These are phyloP conservation scores for Habrosyne pyritoides DNA, from an alignment of 2,888 invertebrate genomes.

Conservation along the genomic window DNA sequence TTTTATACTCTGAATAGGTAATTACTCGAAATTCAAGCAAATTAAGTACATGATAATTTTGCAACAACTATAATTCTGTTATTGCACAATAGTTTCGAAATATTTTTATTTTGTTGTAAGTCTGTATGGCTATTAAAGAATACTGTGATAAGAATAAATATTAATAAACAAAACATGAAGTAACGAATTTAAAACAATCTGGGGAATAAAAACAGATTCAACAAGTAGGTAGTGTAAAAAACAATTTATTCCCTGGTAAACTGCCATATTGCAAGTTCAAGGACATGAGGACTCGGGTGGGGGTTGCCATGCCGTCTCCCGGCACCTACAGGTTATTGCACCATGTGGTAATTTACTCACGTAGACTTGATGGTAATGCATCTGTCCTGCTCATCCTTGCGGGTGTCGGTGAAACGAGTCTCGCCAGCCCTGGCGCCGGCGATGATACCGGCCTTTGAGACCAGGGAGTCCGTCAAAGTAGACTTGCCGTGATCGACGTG, in stretches of 20 bases:
- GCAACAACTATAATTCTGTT: neutral
- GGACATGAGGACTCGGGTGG: slow-evolving; percentile 14
- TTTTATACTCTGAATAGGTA: too few relatives aligned
- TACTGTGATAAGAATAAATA: neutral
- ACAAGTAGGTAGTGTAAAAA: neutral
- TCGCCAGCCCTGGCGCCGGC: slow-evolving; percentile 99
- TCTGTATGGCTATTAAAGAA: neutral
- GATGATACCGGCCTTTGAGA: slow-evolving; percentile 99
- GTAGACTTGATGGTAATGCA: slow-evolving; percentile 99
- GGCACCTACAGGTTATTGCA: slow-evolving; percentile 37
- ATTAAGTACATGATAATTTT: neutral
- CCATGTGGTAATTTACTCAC: slow-evolving; percentile 85
- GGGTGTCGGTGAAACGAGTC: slow-evolving; percentile 99
- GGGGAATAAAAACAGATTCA: neutral
- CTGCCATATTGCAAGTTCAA: slow-evolving; percentile 29
- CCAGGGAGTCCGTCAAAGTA: slow-evolving; percentile 99
- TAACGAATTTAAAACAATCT: too few relatives aligned
- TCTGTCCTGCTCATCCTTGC: slow-evolving; percentile 99
- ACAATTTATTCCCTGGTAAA: too few relatives aligned
- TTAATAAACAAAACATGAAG: neutral
- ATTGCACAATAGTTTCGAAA: neutral
- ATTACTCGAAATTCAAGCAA: too few relatives aligned
- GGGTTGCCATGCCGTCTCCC: slow-evolving; percentile 9
- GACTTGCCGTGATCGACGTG: slow-evolving; percentile 99
- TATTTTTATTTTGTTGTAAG: neutral